Evolutionary conservation across 2,888 invertebrate species (phyloP).

Genomic region (Phanerotoma sp.): DNA sequence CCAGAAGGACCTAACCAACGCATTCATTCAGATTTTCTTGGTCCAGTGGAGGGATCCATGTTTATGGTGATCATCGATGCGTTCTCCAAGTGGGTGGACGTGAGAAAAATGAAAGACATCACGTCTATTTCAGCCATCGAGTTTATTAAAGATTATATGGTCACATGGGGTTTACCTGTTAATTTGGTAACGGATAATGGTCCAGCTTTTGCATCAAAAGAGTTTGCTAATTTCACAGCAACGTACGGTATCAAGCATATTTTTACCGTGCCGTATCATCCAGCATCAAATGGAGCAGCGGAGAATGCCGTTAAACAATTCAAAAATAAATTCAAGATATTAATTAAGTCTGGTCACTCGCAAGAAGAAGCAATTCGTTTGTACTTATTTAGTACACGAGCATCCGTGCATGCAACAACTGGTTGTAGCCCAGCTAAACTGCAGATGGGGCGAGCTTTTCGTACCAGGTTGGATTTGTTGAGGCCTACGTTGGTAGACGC

Average conservation of each 20-base stretch:
- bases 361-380: neutral
- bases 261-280: constrained; percentile 16
- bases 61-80: constrained; percentile 34
- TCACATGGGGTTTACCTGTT: constrained; percentile 29
- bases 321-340: neutral
- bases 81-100: constrained; percentile 35
- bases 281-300: constrained; percentile 22
- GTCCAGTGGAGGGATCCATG: constrained; percentile 28
- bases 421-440: neutral
- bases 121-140: constrained; percentile 25
- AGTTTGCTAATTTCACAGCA: constrained; percentile 23
- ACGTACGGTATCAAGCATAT: constrained; percentile 17
- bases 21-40: constrained; percentile 33
- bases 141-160: constrained; percentile 25
- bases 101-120: constrained; percentile 30
- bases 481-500: neutral
- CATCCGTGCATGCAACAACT: neutral
- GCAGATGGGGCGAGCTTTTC: neutral
- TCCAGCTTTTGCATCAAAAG: constrained; percentile 22
- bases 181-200: constrained; percentile 34
- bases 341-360: neutral
- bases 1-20: constrained; percentile 30
- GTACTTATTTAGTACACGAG: neutral
- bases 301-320: constrained; percentile 17
- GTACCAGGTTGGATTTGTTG: neutral